Evolutionary conservation across 1,140 invertebrate genomes (phyloP).

Genomic region (Drosophila virilis): DNA sequence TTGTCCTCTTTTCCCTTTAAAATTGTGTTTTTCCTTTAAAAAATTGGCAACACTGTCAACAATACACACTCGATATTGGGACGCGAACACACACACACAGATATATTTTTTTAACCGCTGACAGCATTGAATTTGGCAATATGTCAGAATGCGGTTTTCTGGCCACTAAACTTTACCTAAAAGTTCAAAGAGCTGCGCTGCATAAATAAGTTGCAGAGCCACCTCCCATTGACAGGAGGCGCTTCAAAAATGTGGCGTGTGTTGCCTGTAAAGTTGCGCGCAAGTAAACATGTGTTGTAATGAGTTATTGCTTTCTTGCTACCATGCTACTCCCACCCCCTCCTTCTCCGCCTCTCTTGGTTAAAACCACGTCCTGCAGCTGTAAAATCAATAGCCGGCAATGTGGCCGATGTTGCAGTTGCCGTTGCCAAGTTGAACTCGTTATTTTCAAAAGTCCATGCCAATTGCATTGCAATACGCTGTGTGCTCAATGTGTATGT

Average conservation of each 20-base stretch:
- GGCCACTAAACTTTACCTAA: constrained; percentile 67
- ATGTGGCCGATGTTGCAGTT: constrained; percentile 16
- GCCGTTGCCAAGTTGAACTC: constrained; percentile 41
- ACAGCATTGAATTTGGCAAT: constrained; percentile 78
- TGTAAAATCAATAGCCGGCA: constrained; percentile 65
- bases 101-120: constrained; percentile 22
- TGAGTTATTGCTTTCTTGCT: constrained; percentile 72
- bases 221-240: constrained; percentile 53
- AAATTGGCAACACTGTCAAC: not conserved
- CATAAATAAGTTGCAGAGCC: constrained; percentile 70
- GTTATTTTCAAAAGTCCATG: constrained; percentile 64
- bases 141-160: constrained; percentile 78
- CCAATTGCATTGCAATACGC: constrained; percentile 58
- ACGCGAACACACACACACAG: not conserved
- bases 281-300: constrained; percentile 77
- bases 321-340: not conserved
- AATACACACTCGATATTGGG: not conserved
- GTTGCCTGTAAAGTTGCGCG: constrained; percentile 61
- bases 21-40: not conserved
- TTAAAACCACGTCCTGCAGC: not conserved
- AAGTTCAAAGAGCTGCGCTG: constrained; percentile 75
- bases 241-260: constrained; percentile 15
- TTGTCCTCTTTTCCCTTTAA: not conserved
- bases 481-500: constrained; percentile 4
- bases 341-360: too few relatives aligned